These are phyloP conservation scores for Oxytorus armatus DNA, from an alignment of 2,888 invertebrate genomes.

Conservation along the genomic window DNA sequence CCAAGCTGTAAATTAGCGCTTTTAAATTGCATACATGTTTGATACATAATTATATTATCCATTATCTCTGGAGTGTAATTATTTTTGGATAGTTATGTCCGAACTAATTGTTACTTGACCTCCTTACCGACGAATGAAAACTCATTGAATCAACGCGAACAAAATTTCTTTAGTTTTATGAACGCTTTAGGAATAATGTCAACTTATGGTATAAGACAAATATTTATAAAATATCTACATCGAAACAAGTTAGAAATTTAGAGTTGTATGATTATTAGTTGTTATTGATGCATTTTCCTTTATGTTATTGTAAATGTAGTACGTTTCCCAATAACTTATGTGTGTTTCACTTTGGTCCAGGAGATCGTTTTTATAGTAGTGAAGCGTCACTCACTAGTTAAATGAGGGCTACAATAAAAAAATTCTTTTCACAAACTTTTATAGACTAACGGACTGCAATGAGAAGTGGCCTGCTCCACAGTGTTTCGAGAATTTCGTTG, in stretches of 20 bases:
- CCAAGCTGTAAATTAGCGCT: conserved; percentile 3
- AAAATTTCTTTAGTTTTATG: conserved; percentile 38
- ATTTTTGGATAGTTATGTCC: conserved; percentile 4
- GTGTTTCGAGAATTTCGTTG: no score
- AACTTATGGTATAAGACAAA: conserved; percentile 31
- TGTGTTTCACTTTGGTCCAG: conserved; percentile 3
- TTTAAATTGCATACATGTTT: conserved; percentile 10
- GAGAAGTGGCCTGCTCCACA: no score
- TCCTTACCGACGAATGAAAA: conserved; percentile 41
- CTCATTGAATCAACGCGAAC: conserved; percentile 10
- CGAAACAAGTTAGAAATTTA: conserved; percentile 54
- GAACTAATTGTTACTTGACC: conserved; percentile 4
- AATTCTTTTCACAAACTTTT: no score
- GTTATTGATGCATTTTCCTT: conserved; percentile 61
- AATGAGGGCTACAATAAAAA: no score
- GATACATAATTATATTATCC: not conserved
- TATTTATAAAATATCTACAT: conserved; percentile 56
- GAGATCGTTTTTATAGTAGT: not conserved
- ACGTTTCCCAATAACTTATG: conserved; percentile 32
- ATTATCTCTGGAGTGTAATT: conserved; percentile 3
- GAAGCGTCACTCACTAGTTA: no score
- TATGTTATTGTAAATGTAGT: conserved; percentile 61
- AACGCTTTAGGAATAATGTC: conserved; percentile 40
- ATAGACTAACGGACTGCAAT: no score
- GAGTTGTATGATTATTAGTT: conserved; percentile 57